Evolutionary conservation across 2,888 invertebrate species (phyloP), one percentile per base, ranked within the genome.

Genomic region (Lasioglossum lativentre): DNA sequence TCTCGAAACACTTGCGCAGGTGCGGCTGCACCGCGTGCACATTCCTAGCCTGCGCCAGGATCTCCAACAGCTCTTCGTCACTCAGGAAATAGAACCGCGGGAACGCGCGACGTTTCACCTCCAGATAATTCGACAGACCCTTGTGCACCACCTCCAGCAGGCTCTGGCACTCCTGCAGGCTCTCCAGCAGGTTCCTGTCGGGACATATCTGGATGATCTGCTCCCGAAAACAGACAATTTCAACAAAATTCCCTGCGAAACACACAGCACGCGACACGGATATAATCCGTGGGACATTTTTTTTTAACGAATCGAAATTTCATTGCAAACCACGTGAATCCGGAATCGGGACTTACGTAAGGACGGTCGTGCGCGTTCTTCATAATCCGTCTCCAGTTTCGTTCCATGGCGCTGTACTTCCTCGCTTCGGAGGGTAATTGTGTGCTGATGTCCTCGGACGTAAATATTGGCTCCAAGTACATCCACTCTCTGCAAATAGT

Each of bases 1-100:
- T 97, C 94, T 98, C 98, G 94, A 98, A 98, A 95, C 98, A 98
- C 94, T 98, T 98, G 88, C 97, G 96, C n/a, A 98, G 95, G 95
- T 98, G 97, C 0, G 98, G 98, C 94, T 98, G 98, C 2, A 98
- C 97, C 0, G 97, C 97, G 70, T 96, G 95, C 0, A 98, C 97
- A 93, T 98, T 97, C 82, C 97, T 96, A 0, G 98, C 97, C 95
- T 98, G 97, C 0, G 98, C 97, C 75, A 98, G 95, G 74, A 98
- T 97, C 95, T 98, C 98, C 88, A 98, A 95, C 52, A 98, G 95
- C 93, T 98, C 98, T 92, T 98, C 98, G 92, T 98, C 98, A 90
- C 98, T 98, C 87, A 98, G 96, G 95, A 98, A 98, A 96, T 97
- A 98, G 95, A 98, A 97, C 93, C 97, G 95, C 34, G 98, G 98